Percentiles rank a stretch among this genome's conserved stretches.
Evolutionary conservation across 2,113 vertebrate genomes (phyloP).

Genomic region (Pogona vitticeps): DNA sequence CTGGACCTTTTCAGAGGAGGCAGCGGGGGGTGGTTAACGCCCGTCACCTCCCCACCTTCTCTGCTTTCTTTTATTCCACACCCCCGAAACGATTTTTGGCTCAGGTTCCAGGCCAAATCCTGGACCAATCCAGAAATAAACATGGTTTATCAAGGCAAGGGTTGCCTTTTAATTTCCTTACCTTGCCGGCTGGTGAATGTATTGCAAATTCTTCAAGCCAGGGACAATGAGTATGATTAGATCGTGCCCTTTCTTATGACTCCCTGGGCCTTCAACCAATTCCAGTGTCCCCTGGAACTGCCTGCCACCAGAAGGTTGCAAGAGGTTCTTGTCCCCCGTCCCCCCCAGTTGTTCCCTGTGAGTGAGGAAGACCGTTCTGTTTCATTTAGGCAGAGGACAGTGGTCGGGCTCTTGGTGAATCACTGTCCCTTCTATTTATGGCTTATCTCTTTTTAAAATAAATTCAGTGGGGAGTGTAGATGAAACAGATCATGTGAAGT

Average conservation of each 20-base stretch:
- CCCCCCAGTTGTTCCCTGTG: too few species aligned
- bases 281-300: too few species aligned
- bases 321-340: background rate
- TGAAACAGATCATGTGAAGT: slow-evolving; percentile 17
- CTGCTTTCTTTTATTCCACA: too few species aligned
- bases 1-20: background rate
- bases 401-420: slow-evolving; percentile 5
- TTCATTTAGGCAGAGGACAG: background rate
- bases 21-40: too few species aligned
- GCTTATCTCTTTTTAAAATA: background rate
- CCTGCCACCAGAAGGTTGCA: background rate
- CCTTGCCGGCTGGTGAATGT: slow-evolving; percentile 10
- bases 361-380: background rate
- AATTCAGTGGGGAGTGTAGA: background rate
- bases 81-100: background rate
- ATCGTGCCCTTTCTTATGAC: background rate
- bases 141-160: background rate
- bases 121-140: background rate
- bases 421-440: slow-evolving; percentile 31
- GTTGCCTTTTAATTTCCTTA: background rate
- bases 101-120: background rate
- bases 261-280: background rate
- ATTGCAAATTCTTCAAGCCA: background rate
- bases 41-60: background rate
- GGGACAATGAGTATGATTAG: too few species aligned